Percentiles rank a stretch among this genome's conserved stretches.
Conservation (phyloP, 1,140 invertebrate species). For the Diachasma alloeum region DNA sequence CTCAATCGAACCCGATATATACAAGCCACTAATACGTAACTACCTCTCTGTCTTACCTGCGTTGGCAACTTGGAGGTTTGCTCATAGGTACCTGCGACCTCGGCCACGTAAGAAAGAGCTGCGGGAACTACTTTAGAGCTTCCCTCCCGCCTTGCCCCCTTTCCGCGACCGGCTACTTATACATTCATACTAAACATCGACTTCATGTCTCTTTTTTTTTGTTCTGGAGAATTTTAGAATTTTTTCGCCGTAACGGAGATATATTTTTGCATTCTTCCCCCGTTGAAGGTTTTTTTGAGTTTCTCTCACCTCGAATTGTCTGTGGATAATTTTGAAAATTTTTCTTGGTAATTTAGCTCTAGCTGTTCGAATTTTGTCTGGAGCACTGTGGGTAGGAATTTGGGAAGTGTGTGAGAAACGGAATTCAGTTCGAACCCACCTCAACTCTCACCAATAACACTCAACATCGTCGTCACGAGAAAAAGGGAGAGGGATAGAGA, state of each 20-base stretch:
- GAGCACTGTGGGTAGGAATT: not conserved
- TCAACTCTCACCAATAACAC: conserved; percentile 40
- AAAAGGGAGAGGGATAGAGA: conserved; percentile 19
- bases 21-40: not conserved
- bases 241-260: conserved; percentile 14
- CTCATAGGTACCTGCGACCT: conserved; percentile 9
- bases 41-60: conserved; percentile 6
- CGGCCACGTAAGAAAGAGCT: conserved; percentile 18
- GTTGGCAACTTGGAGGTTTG: not conserved
- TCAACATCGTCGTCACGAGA: conserved; percentile 13
- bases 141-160: not conserved
- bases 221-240: not conserved
- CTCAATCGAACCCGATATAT: conserved; percentile 44
- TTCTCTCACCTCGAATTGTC: not conserved
- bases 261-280: conserved; percentile 1
- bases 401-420: not conserved
- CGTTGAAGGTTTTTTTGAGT: not conserved
- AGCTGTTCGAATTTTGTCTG: not conserved
- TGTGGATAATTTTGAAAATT: not conserved
- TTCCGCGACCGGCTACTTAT: conserved; percentile 35
- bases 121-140: conserved; percentile 1
- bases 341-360: not conserved
- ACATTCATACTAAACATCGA: conserved; percentile 39
- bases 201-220: conserved; percentile 18
- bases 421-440: conserved; percentile 19